Evolutionary conservation across 2,888 invertebrate genomes (phyloP), one percentile per base, ranked within the genome.

Genomic region (Diarsia mendica): DNA sequence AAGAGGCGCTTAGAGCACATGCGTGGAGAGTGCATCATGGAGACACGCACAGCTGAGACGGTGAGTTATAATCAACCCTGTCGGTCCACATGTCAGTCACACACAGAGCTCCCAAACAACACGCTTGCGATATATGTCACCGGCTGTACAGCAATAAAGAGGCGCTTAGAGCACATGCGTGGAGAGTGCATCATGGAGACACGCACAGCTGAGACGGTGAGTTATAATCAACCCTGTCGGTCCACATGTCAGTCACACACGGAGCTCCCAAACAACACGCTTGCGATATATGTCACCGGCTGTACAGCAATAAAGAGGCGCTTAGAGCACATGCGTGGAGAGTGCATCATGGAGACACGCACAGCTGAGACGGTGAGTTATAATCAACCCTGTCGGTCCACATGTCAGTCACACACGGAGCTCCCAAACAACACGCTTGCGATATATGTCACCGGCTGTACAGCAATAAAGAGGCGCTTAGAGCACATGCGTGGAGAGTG

Each of bases 1-100:
- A 76, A 2, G 89, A 84, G n/a, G 89, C 87, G 0, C 58, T 88
- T 0, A 23, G 87, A 1, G 89, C 89, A 0, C 89, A 88, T 6
- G 66, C 67, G 2, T 88, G 89, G 87, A 33, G 87, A 0, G 77
- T 84, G 3, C 87, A 87, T 20, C 79, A 79, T 44, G 83, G 66
- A 18, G 58, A n/a, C 51, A 53, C 20, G 9, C 23, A 33, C 6
- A 73, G 20, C 23, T 76, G 60, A 76, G 11, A 33, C 3, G 33
- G 75, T 75, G 20, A 80, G n/a, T n/a, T n/a, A n/a, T n/a, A n/a
- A n/a, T n/a, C n/a, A n/a, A n/a, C n/a, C n/a, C n/a, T n/a, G n/a
- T n/a, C n/a, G n/a, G n/a, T n/a, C n/a, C n/a, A n/a, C n/a, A n/a
- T n/a, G n/a, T n/a, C 53, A 0, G 61, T 70, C 8, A 3, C 55